Evolutionary conservation across 2,797 vertebrate genomes (phyloP), one percentile per base, ranked within the genome.

Genomic region (Gadopsis marmoratus): DNA sequence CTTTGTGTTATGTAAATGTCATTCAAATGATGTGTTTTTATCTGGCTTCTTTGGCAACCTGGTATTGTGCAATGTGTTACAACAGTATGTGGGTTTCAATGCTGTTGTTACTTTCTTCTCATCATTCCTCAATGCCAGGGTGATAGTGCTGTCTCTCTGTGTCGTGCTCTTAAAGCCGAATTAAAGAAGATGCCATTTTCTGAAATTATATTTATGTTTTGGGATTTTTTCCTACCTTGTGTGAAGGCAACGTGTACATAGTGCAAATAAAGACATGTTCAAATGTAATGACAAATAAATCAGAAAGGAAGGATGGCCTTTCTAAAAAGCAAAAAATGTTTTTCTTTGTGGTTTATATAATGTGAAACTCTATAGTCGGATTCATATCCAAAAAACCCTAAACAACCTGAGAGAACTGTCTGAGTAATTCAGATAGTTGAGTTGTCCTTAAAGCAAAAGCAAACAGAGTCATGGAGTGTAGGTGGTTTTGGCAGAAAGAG

Each of bases 211-310:
- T 84, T 86, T 83, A 83, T 84, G 74, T 78, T 90, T 86, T 65
- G 68, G 64, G 66, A 70, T 86, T 62, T 83, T 86, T 90, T 81
- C 86, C 74, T 69, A 82, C 85, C 43, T 78, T 89, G 86, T 94
- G 91, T 91, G 78, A 91, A 88, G 81, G 91, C 81, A 73, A 90
- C 68, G 48, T 95, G 94, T 94, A 94, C 68, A 95, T 94, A 94
- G 17, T 92, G 90, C 88, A 94, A 93, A 93, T 92, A 92, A 91
- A 81, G 62, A 90, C 74, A 90, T 93, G 87, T 88, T 91, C 74
- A 92, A 91, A 91, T 93, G 91, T 93, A 92, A 90, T 91, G 87
- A 91, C 81, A 91, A 93, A 91, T 80, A 93, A 88, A 90, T 76
- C 84, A 85, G 71, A 90, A 90, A 85, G 85, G 76, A 90, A 87